Percentiles rank a stretch among this genome's conserved stretches.
Conservation (phyloP, 2,113 vertebrate genomes). For the Coryphaenoides rupestris region DNA sequence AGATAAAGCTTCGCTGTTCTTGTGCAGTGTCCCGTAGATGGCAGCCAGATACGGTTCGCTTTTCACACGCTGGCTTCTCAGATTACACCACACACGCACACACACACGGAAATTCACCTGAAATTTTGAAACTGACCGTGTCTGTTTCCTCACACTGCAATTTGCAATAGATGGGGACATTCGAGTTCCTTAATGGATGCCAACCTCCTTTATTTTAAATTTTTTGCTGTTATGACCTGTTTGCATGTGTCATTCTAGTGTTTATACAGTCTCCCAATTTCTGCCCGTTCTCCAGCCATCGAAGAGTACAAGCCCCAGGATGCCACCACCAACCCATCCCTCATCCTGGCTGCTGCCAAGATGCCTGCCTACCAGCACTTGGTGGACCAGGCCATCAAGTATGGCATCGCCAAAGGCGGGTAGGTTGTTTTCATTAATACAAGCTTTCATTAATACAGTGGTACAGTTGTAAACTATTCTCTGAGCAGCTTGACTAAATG, state of each 20-base stretch:
- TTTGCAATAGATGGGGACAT: too few species aligned
- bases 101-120: too few species aligned
- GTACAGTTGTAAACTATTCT: too few species aligned
- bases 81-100: too few species aligned
- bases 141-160: too few species aligned
- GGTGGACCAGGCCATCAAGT: slow-evolving; percentile 86
- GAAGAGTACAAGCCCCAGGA: slow-evolving; percentile 96
- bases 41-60: too few species aligned
- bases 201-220: too few species aligned
- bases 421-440: slow-evolving; percentile 49
- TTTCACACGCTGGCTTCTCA: too few species aligned
- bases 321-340: slow-evolving; percentile 96
- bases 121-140: too few species aligned
- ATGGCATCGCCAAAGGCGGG: slow-evolving; percentile 84
- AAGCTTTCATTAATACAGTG: neutral
- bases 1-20: too few species aligned
- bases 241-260: neutral
- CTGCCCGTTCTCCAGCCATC: slow-evolving; percentile 75
- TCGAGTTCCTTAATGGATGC: too few species aligned
- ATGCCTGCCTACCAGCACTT: slow-evolving; percentile 89
- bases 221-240: neutral
- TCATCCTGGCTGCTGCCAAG: slow-evolving; percentile 92
- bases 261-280: neutral
- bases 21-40: too few species aligned
- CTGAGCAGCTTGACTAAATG: neutral